phyloP scores from a whole-genome alignment of 2,888 invertebrate genomes.

The Dascillus cervinus region DNA sequence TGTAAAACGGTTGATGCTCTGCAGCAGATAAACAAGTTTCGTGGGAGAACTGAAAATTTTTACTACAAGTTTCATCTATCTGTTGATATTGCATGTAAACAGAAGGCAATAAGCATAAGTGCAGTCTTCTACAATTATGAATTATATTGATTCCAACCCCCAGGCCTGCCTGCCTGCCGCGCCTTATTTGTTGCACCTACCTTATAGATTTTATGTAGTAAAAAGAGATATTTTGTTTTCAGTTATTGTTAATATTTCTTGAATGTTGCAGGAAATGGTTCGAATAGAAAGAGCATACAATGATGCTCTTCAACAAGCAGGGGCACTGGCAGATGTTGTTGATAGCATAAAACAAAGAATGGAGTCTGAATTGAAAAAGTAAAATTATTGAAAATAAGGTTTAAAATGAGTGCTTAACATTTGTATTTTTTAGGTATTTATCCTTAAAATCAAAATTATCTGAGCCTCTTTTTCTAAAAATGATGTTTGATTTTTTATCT shows the following conservation, averaged over 20 bases:
- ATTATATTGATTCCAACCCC: no score
- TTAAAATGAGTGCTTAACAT: neutral
- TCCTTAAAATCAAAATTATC: conserved; percentile 68
- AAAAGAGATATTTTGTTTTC: conserved; percentile 1
- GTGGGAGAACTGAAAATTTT: no score
- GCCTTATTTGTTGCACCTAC: no score
- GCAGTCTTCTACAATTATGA: no score
- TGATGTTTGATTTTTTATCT: conserved; percentile 68
- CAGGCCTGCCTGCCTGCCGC: no score
- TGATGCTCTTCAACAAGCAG: conserved; percentile 52
- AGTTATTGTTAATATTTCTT: conserved; percentile 1
- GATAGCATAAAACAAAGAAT: conserved; percentile 56
- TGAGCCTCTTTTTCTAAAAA: conserved; percentile 63
- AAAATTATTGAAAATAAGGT: conserved; percentile 21
- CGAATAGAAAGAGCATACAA: conserved; percentile 67
- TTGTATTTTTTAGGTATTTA: conserved; percentile 50
- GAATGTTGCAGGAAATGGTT: conserved; percentile 48
- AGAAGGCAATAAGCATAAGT: no score
- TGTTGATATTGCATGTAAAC: no score
- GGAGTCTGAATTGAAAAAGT: conserved; percentile 59
- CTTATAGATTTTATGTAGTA: neutral
- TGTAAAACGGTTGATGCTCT: no score
- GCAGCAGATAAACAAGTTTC: no score
- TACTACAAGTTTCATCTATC: no score
- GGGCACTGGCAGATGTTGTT: conserved; percentile 48